These are phyloP conservation scores for Celastrina argiolus DNA, from an alignment of 2,888 invertebrate genomes.

Conservation along the genomic window DNA sequence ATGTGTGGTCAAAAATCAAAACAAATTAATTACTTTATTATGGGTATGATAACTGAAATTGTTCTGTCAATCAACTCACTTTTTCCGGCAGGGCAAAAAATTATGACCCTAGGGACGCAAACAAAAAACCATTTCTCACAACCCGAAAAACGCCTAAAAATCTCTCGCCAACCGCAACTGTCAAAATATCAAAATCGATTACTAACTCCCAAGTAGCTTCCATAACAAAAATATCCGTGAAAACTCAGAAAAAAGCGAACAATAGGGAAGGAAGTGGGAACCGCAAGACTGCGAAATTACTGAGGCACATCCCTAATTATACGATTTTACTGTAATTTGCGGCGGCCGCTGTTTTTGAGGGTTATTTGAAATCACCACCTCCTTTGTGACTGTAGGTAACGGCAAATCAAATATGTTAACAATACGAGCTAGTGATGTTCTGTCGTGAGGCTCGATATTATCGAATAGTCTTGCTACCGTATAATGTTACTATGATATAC, in stretches of 20 bases:
- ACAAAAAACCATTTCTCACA: conserved; percentile 48
- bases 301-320: conserved; percentile 65
- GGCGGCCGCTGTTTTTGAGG: conserved; percentile 49
- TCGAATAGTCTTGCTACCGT: not conserved
- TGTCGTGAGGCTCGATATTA: conserved; percentile 9
- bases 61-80: conserved; percentile 10
- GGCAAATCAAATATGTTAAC: conserved; percentile 67
- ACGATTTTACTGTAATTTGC: conserved; percentile 70
- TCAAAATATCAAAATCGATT: conserved; percentile 73
- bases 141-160: conserved; percentile 43
- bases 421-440: conserved; percentile 34
- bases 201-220: conserved; percentile 46
- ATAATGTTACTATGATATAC: too few species aligned
- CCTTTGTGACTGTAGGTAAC: conserved; percentile 52
- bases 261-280: conserved; percentile 70
- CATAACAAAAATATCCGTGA: conserved; percentile 43
- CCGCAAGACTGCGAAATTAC: conserved; percentile 68
- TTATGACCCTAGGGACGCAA: conserved; percentile 35
- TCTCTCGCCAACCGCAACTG: conserved; percentile 65
- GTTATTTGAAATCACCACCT: conserved; percentile 61
- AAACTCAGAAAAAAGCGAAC: conserved; percentile 48
- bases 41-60: not conserved
- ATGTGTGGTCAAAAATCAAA: not conserved
- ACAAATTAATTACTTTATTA: not conserved
- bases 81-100: conserved; percentile 24